Base-by-base conservation (phyloP, 2,113 vertebrate genomes). In the Sigmodon hispidus region DNA sequence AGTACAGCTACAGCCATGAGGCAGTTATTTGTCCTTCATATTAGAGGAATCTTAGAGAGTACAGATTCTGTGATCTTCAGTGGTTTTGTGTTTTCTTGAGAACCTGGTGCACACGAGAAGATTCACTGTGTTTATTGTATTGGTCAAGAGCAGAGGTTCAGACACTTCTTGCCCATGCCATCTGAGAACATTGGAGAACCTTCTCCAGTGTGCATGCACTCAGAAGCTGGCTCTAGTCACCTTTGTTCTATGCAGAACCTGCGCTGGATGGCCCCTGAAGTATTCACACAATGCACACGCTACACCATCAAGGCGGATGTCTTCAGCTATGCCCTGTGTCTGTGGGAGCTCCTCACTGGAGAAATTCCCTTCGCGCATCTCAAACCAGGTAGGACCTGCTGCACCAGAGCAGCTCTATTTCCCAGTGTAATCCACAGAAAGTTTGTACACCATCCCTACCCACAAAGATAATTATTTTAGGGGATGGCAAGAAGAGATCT, bases 191-290 rank as follows among this genome's bases (percentile, higher is more conserved):
- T 55, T 15, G 10, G n/a, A 87, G 50, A 93, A 87, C 70, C 36
- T 24, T 88, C 63, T 5, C 36, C 59, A 45, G 57, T 24, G 57
- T 24, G 19, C 15, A 72, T 10, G 12, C n/a, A n/a, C 67, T 19
- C 29, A 84, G 50, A 89, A 22, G 11, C 7, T 21, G 0, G 0
- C 0, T 22, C 50, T 9, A 19, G 45, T 76, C 57, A 13, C 24
- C 5, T 57, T n/a, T 0, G 0, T 65, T n/a, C 31, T 31, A 2
- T 0, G 0, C 97, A 99, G 99, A 99, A 99, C 97, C 98, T 99
- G 34, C 99, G 99, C 31, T 99, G 99, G 99, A 99, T 99, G 99
- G 99, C 99, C 80, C 99, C 99, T 0, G 99, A 99, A 96, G 99
- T 99, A 87, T 99, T 99, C 98, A 99, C 99, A 0, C 99, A 99